A percentile compares a stretch with the other conserved stretches of the same genome.
Evolutionary conservation across 2,888 invertebrate species (phyloP).

Genomic region (Sipunculus nudus): DNA sequence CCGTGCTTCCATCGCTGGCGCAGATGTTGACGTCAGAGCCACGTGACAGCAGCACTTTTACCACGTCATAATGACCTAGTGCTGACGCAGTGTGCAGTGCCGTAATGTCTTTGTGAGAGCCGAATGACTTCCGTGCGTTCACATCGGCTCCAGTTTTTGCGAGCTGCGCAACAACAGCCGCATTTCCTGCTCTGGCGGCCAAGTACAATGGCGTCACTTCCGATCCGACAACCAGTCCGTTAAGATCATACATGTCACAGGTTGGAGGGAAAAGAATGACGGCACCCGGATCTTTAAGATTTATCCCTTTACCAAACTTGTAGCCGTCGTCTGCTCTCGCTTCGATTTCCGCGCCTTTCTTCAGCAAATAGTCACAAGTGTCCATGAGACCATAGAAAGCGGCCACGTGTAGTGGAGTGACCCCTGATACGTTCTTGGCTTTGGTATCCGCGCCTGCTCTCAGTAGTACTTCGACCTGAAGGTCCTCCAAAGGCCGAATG

Average conservation of each 20-base stretch:
- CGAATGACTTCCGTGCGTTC: conserved; percentile 32
- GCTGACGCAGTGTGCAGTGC: conserved; percentile 39
- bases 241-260: conserved; percentile 31
- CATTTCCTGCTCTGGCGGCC: conserved; percentile 33
- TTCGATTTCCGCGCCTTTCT: conserved; percentile 20
- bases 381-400: conserved; percentile 36
- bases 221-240: conserved; percentile 32
- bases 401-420: conserved; percentile 33
- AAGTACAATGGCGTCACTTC: conserved; percentile 36
- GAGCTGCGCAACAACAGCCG: conserved; percentile 12
- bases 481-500: background rate
- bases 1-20: conserved; percentile 40
- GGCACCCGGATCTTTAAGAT: conserved; percentile 16
- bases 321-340: conserved; percentile 31
- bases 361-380: conserved; percentile 13
- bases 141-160: conserved; percentile 30
- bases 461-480: background rate
- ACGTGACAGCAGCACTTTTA: conserved; percentile 21
- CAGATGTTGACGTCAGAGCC: conserved; percentile 25
- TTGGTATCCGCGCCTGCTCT: background rate
- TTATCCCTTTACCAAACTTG: conserved; percentile 8
- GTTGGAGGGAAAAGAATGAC: conserved; percentile 30
- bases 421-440: conserved; percentile 10
- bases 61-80: conserved; percentile 26
- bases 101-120: conserved; percentile 35